Base-by-base conservation (phyloP, 2,888 invertebrate species). In the Lymantria monacha region DNA sequence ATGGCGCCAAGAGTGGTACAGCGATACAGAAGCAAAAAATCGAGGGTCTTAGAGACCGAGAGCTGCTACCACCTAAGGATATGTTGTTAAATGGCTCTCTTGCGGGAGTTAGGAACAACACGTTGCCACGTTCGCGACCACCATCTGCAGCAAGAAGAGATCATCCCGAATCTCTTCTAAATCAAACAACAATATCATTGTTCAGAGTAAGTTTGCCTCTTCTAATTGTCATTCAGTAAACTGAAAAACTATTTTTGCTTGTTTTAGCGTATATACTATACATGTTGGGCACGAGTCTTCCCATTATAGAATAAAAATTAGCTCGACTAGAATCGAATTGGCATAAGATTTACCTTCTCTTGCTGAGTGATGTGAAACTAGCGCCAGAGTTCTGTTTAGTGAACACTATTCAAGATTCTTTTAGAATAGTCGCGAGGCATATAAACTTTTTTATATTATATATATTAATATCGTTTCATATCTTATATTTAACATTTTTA, bases 1-100 rank as follows among this genome's bases (percentile, higher is more conserved):
- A 81, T 75, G 79, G 76, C 47, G 78, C 78, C 33, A 83, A 82
- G 62, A 79, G 72, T 9, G 83, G 83, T 36, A 80, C 83, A 30
- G 80, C 83, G 52, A 83, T 88, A 55, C 90, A 89, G 76, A 90
- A 90, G 76, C 87, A 86, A 78, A 91, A 89, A 76, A 88, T 89
- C 44, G 91, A 91, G 49, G 88, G 80, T 61, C 70, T 91, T 14
- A 79, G 83, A 51, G 87, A 87, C 57, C 73, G 86, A 61, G 91
- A 91, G 69, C 61, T 91, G 59, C 68, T 90, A 68, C 91, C 91
- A 33, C 85, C 91, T 0, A 91, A 90, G 75, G 91, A 91, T 49
- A 78, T 87, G 81, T 63, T 88, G 65, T 65, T 87, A 53, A 79
- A 80, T 9, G 86, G 88, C 0, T 87, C 87, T 1, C 55, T 89